These are phyloP conservation scores for Adineta ricciae DNA, from an alignment of 2,888 invertebrate species.

Conservation along the genomic window DNA sequence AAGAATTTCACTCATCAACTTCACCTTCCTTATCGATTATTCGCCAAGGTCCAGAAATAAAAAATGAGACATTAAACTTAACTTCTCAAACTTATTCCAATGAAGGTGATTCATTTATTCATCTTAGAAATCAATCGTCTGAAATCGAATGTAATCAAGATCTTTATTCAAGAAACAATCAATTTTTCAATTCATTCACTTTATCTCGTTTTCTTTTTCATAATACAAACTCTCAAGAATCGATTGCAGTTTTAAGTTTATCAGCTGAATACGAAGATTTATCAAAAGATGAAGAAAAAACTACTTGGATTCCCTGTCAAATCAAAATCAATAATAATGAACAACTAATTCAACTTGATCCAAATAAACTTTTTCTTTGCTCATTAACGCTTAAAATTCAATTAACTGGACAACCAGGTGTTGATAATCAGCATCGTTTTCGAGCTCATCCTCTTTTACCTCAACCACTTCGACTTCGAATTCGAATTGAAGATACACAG, in stretches of 20 bases:
- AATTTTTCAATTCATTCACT: neutral
- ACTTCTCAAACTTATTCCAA: neutral
- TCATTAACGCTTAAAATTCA: neutral
- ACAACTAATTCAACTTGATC: neutral
- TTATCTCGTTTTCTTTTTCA: neutral
- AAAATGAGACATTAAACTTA: neutral
- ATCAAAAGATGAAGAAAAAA: too few relatives aligned
- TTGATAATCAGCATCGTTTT: neutral
- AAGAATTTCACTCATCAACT: neutral
- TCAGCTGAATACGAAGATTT: neutral
- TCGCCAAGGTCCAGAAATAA: neutral
- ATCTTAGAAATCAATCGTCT: neutral
- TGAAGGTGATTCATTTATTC: neutral
- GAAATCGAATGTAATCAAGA: neutral
- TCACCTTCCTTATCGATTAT: neutral
- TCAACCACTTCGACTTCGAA: neutral
- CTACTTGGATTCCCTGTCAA: neutral
- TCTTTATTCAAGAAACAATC: neutral
- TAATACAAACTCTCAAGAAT: neutral
- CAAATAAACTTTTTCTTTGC: neutral
- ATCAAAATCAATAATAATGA: neutral
- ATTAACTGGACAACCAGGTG: neutral
- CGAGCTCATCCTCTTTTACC: neutral
- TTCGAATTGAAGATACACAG: neutral
- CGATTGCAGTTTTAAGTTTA: neutral